Conservation (phyloP, 2,113 vertebrate species). For the Marmota flaviventris region DNA sequence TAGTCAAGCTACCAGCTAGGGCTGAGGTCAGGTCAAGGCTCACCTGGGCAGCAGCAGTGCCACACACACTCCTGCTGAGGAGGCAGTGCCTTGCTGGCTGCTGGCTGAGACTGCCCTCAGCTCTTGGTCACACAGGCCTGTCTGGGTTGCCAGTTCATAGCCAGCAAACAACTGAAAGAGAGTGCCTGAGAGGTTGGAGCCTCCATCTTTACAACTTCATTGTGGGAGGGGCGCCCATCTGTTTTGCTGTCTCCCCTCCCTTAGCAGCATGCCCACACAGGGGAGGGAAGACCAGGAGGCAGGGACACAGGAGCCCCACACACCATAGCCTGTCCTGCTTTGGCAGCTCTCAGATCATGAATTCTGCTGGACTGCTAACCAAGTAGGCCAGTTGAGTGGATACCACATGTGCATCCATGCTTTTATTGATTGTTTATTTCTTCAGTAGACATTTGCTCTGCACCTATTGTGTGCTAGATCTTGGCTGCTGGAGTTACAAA, state of each 20-base stretch:
- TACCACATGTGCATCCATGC: fast-evolving
- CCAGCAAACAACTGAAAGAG: neutral
- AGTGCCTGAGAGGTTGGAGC: neutral
- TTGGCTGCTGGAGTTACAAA: neutral
- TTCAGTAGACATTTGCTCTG: neutral
- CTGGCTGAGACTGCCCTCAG: neutral
- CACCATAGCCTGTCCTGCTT: neutral
- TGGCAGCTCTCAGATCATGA: neutral
- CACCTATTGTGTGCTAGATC: neutral
- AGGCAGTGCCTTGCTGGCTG: neutral
- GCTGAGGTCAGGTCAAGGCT: neutral
- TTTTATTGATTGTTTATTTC: neutral
- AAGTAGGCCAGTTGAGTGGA: neutral
- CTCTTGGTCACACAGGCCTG: neutral
- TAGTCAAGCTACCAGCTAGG: neutral
- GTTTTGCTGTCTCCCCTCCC: neutral
- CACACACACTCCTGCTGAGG: neutral
- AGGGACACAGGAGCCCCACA: neutral
- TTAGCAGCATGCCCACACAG: neutral
- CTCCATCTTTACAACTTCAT: neutral
- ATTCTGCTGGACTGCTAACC: neutral
- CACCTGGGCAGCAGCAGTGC: neutral
- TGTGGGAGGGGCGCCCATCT: neutral
- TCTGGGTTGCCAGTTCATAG: neutral
- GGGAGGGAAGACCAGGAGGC: neutral